Percentiles rank a stretch among this genome's conserved stretches.
Conservation (phyloP, 2,113 vertebrate genomes). For the Oreocharis arfaki region DNA sequence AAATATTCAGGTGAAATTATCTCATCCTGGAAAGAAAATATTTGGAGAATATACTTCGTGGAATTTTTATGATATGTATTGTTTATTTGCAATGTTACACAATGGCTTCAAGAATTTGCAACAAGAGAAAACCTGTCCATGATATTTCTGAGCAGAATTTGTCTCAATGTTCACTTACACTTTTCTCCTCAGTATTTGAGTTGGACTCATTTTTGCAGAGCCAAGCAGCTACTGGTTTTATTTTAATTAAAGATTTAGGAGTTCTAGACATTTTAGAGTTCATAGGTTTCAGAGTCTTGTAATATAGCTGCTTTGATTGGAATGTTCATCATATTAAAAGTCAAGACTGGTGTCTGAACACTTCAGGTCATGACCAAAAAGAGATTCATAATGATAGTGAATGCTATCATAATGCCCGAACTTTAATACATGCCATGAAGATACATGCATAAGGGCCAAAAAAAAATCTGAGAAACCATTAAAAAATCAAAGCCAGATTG, state of each 20-base stretch:
- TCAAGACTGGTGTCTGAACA: neutral
- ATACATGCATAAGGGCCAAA: neutral
- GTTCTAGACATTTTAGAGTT: neutral
- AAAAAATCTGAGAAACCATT: neutral
- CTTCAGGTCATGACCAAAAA: neutral
- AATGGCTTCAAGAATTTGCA: neutral
- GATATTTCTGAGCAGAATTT: neutral
- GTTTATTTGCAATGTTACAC: neutral
- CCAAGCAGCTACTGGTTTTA: neutral
- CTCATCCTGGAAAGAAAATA: neutral
- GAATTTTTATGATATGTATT: neutral
- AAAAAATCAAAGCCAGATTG: neutral
- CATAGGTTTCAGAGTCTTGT: neutral
- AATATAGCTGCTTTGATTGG: neutral
- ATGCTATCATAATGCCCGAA: neutral
- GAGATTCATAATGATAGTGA: neutral
- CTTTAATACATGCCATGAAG: neutral
- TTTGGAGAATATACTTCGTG: neutral
- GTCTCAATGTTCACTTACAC: neutral
- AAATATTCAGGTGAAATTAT: neutral
- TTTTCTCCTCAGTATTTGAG: neutral
- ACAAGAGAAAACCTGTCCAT: neutral
- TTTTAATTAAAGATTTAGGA: neutral
- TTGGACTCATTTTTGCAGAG: neutral
- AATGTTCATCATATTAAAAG: neutral